These are phyloP conservation scores for Dynastes tityus DNA, from an alignment of 2,888 invertebrate genomes.

Conservation along the genomic window DNA sequence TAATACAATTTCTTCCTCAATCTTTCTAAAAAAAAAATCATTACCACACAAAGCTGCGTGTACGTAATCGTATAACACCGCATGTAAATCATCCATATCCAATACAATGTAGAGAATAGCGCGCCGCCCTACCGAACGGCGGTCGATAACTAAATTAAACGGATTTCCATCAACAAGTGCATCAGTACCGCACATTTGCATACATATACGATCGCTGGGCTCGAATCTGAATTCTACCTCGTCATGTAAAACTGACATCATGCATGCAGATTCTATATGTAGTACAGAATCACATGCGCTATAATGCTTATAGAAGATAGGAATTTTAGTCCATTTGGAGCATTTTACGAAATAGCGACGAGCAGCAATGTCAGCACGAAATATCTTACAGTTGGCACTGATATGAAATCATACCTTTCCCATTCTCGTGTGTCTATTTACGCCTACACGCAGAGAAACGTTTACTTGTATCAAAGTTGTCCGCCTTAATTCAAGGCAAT, in stretches of 20 bases:
- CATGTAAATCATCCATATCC: constrained; percentile 13
- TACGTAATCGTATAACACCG: constrained; percentile 3
- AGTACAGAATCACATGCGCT: neutral
- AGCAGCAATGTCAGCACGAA: too few species aligned
- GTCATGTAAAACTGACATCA: constrained; percentile 7
- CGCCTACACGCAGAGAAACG: too few species aligned
- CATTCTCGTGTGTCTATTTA: too few species aligned
- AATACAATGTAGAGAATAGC: neutral
- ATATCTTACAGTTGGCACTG: too few species aligned
- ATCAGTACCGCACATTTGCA: constrained; percentile 17
- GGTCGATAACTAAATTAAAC: constrained; percentile 8
- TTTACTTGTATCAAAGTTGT: too few species aligned
- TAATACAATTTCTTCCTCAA: constrained; percentile 1
- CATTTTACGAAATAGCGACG: too few species aligned
- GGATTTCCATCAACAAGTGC: constrained; percentile 33
- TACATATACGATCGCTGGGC: neutral
- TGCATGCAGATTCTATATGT: neutral
- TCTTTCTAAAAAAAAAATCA: neutral
- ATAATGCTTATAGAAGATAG: too few species aligned
- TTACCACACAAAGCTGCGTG: neutral
- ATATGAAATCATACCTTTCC: too few species aligned
- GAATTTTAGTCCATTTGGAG: too few species aligned
- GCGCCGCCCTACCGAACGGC: neutral
- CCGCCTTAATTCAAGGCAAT: too few species aligned
- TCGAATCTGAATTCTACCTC: neutral